Evolutionary conservation across 2,113 vertebrate species (phyloP).

Genomic region (Garra rufa): DNA sequence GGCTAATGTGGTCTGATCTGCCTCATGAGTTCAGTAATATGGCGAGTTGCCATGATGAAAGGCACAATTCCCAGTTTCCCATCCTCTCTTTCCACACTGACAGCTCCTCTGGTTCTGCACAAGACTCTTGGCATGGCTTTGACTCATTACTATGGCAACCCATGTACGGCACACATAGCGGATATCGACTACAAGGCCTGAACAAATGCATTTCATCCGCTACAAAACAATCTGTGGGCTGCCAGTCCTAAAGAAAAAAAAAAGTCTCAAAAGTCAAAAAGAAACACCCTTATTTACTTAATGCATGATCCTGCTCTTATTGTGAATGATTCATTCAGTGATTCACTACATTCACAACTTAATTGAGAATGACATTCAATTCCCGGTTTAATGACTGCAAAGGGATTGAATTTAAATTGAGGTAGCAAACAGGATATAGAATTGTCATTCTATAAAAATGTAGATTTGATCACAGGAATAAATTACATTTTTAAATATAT

Average conservation of each 20-base stretch:
- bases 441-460: too few relatives aligned
- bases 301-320: neutral
- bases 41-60: neutral
- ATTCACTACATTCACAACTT: neutral
- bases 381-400: neutral
- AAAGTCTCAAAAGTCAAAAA: neutral
- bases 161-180: neutral
- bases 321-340: neutral
- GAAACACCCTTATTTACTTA: neutral
- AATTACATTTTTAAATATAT: too few relatives aligned
- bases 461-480: too few relatives aligned
- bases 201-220: conserved; percentile 8
- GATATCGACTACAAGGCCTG: conserved; percentile 3
- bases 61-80: conserved; percentile 21
- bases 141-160: conserved; percentile 10
- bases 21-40: neutral
- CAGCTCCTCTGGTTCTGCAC: neutral
- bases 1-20: neutral
- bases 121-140: neutral
- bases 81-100: neutral
- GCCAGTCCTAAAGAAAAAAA: neutral
- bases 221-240: neutral
- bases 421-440: neutral
- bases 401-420: neutral
- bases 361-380: neutral